Conservation (phyloP, 1,140 invertebrate genomes). For the Propsilocerus akamusi region DNA sequence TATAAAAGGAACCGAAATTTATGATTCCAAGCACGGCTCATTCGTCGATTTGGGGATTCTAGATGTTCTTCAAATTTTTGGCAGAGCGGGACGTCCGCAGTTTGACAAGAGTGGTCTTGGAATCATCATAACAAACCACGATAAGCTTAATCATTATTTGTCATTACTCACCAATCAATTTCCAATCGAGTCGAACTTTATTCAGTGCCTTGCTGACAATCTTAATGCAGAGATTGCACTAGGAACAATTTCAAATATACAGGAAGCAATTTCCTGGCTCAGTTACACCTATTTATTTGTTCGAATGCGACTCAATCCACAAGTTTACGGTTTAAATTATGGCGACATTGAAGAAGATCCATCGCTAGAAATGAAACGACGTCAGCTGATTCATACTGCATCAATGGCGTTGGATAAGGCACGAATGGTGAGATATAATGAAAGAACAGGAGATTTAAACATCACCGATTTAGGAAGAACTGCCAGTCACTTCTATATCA, state of each 20-base stretch:
- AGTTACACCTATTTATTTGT: constrained; percentile 95
- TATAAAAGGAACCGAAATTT: constrained; percentile 96
- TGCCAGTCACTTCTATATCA: constrained; percentile 96
- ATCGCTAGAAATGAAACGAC: constrained; percentile 47
- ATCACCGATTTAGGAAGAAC: constrained; percentile 84
- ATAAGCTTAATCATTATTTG: constrained; percentile 87
- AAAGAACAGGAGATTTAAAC: constrained; percentile 60
- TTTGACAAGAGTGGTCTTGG: constrained; percentile 84
- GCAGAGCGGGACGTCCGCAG: constrained; percentile 90
- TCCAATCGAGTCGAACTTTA: constrained; percentile 96
- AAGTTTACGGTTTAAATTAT: constrained; percentile 71
- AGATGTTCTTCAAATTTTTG: constrained; percentile 99
- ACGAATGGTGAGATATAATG: constrained; percentile 84
- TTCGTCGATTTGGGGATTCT: constrained; percentile 90
- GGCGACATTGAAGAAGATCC: constrained; percentile 56
- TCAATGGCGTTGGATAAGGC: constrained; percentile 79
- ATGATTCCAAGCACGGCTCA: constrained; percentile 85
- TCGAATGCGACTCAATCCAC: constrained; percentile 83
- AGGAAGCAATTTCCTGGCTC: constrained; percentile 94
- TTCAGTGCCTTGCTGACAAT: constrained; percentile 82
- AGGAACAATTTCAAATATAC: constrained; percentile 86
- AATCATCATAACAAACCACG: constrained; percentile 86
- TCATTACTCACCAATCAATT: constrained; percentile 89
- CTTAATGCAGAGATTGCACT: constrained; percentile 92
- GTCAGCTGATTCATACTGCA: constrained; percentile 56